These are phyloP conservation scores for Stenodema calcarata DNA, from an alignment of 2,888 invertebrate genomes.

Conservation along the genomic window DNA sequence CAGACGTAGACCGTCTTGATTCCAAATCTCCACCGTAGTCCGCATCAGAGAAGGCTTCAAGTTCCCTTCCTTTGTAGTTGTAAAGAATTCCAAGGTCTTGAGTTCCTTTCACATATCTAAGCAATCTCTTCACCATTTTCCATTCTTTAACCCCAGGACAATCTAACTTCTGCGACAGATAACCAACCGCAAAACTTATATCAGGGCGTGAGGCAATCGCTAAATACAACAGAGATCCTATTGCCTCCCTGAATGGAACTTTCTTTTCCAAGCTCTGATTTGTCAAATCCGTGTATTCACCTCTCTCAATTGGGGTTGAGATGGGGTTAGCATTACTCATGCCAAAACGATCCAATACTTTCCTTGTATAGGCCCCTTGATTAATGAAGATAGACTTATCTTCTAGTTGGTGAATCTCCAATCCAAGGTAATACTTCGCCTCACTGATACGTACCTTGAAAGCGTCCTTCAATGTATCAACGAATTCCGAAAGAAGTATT, in stretches of 20 bases:
- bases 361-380: no score
- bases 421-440: slow-evolving; percentile 52
- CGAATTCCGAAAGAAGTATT: slow-evolving; percentile 51
- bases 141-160: slow-evolving; percentile 24
- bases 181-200: slow-evolving; percentile 52
- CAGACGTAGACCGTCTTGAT: no score
- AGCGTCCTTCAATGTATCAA: slow-evolving; percentile 37
- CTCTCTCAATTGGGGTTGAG: slow-evolving; percentile 44
- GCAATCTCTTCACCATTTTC: slow-evolving; percentile 47
- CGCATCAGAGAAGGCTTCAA: slow-evolving; percentile 55
- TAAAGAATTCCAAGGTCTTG: slow-evolving; percentile 37
- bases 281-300: slow-evolving; percentile 7
- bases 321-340: slow-evolving; percentile 43
- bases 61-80: not conserved
- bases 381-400: no score
- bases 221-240: slow-evolving; percentile 42
- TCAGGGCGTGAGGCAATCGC: slow-evolving; percentile 47
- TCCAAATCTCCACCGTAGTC: no score
- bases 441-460: slow-evolving; percentile 53
- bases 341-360: slow-evolving; percentile 49
- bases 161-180: slow-evolving; percentile 42
- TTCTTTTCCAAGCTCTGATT: not conserved
- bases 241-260: slow-evolving; percentile 39
- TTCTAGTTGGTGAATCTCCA: slow-evolving; percentile 54
- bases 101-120: slow-evolving; percentile 52